These are phyloP conservation scores for Hypolimnas misippus DNA, from an alignment of 2,888 invertebrate genomes.

Conservation along the genomic window DNA sequence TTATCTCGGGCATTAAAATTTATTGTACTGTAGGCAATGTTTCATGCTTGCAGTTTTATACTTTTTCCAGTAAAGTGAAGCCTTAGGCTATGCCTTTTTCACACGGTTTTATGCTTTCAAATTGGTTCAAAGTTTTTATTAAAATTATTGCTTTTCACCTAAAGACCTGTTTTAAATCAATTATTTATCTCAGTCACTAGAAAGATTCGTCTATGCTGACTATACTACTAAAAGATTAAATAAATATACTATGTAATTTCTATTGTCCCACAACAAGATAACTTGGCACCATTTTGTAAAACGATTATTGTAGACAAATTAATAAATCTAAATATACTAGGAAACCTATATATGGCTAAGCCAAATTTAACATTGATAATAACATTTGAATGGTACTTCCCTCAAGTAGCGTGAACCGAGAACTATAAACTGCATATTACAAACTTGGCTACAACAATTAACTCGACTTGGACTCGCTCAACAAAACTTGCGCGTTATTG, in stretches of 20 bases:
- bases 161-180: not conserved
- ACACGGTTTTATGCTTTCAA: not conserved
- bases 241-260: too few relatives aligned
- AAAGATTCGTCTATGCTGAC: too few relatives aligned
- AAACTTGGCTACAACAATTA: conserved; percentile 39
- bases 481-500: conserved; percentile 35
- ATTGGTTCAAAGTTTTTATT: not conserved
- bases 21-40: conserved; percentile 33
- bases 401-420: conserved; percentile 6
- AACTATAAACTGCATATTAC: conserved; percentile 21
- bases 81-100: conserved; percentile 15
- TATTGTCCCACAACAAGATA: too few relatives aligned
- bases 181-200: not conserved
- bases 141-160: not conserved
- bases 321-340: not conserved
- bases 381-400: conserved; percentile 5
- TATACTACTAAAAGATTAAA: too few relatives aligned
- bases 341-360: not conserved
- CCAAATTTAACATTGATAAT: not conserved
- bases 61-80: conserved; percentile 13
- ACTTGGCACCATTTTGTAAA: too few relatives aligned
- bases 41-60: conserved; percentile 35
- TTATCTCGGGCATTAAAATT: conserved; percentile 40
- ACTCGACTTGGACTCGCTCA: conserved; percentile 27
- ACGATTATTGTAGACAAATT: too few relatives aligned